Evolutionary conservation across 53 echinoderm and acorn worm species (phyloP), one percentile per base, ranked within the genome.

Genomic region (Stichopus horrens): DNA sequence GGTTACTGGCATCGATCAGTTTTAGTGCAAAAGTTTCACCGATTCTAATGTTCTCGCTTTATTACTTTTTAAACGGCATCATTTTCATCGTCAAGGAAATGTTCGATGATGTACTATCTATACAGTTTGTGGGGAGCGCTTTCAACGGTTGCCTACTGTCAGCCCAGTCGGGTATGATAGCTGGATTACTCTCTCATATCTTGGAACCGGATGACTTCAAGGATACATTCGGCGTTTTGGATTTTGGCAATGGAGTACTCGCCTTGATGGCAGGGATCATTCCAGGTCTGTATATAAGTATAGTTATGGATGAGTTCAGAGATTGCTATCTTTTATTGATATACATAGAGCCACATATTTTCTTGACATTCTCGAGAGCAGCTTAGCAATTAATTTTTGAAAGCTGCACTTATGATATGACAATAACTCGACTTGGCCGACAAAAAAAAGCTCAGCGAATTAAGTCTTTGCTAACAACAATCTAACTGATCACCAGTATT

Each of bases 111-210:
- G 20, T 22, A 6, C 59, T 83, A 7, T 18, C 54, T 18, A 6
- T 54, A 21, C 57, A 82, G 83, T 82, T 16, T 21, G 52, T 86
- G 6, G 52, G 14, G 16, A 86, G 86, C 66, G 86, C 67, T 51
- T 0, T 86, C 18, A 86, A 71, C 73, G 86, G 67, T 9, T 66
- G 67, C 37, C 37, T 71, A 8, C 23, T 86, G 6, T 66, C 68
- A 8, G 86, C 86, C 11, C 66, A 86, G 55, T 86, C 86, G 51
- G 86, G 86, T 9, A 86, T 86, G 86, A 86, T 23, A 13, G 60
- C 86, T 8, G 86, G 86, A 14, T 11, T 86, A 23, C 51, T 86
- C 13, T 13, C 23, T 52, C 51, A 86, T 5, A 66, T 86, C 37
- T n/a, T 86, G 14, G 37, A 18, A 22, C 21, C 21, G 51, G 66